phyloP scores from a whole-genome alignment of 1,140 invertebrate genomes.

The Dendroctonus ponderosae region DNA sequence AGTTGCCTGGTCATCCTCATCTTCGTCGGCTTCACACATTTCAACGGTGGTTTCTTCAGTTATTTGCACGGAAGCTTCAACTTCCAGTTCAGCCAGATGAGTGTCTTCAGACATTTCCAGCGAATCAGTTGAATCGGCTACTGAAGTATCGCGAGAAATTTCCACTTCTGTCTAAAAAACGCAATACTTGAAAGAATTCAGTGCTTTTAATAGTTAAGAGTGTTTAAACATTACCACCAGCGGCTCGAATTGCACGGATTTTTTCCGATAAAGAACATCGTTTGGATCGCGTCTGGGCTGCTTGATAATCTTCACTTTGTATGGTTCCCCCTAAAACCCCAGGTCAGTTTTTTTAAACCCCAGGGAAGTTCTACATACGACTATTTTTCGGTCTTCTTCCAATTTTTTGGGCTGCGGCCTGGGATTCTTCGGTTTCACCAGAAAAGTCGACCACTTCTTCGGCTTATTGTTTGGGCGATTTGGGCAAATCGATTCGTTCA shows the following conservation, averaged over 20 bases:
- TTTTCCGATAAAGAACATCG: constrained; percentile 23
- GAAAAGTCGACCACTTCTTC: constrained; percentile 67
- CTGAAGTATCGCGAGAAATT: constrained; percentile 8
- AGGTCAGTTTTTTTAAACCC: constrained; percentile 7
- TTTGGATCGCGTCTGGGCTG: constrained; percentile 49
- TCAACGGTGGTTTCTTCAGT: constrained; percentile 15
- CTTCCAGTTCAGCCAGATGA: constrained; percentile 10
- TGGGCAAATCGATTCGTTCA: background rate
- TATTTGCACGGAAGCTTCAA: constrained; percentile 6
- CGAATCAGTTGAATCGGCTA: constrained; percentile 12
- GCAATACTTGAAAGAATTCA: background rate
- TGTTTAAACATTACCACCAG: constrained; percentile 22
- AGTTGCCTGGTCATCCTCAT: constrained; percentile 4
- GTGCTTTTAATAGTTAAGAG: constrained; percentile 1
- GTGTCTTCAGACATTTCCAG: constrained; percentile 6
- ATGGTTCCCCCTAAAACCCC: constrained; percentile 43
- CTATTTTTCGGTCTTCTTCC: constrained; percentile 35
- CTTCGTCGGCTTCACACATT: constrained; percentile 6
- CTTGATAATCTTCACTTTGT: constrained; percentile 56
- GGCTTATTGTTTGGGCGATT: constrained; percentile 32
- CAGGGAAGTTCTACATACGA: constrained; percentile 15
- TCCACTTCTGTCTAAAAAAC: constrained; percentile 19
- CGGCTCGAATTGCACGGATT: constrained; percentile 35
- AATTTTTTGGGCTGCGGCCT: constrained; percentile 56
- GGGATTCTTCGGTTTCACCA: constrained; percentile 66